Percentiles rank a stretch among this genome's conserved stretches.
These are phyloP conservation scores for Drosophila pseudotakahashii DNA, from an alignment of 2,888 invertebrate genomes.

Conservation along the genomic window DNA sequence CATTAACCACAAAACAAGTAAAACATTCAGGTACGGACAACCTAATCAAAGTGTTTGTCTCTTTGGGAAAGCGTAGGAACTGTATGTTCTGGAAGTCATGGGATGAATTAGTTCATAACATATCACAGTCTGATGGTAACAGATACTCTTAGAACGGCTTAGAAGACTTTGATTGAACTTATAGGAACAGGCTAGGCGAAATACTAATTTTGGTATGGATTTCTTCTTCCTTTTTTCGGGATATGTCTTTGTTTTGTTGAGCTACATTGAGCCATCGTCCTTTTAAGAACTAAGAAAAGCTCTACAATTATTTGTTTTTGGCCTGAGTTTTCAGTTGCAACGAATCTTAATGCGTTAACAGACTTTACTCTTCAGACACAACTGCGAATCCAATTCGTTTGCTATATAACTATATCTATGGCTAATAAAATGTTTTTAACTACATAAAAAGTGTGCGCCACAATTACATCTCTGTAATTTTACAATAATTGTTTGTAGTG, in stretches of 20 bases:
- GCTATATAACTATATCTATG: constrained; percentile 34
- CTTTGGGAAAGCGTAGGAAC: constrained; percentile 47
- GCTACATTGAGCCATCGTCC: constrained; percentile 8
- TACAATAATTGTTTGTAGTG: constrained; percentile 9
- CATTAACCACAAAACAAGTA: constrained; percentile 17
- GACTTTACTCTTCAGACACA: constrained; percentile 58
- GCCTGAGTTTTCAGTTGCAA: constrained; percentile 21
- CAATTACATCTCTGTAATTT: constrained; percentile 2
- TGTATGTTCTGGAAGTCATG: constrained; percentile 45
- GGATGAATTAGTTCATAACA: constrained; percentile 48
- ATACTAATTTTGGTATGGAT: constrained; percentile 14
- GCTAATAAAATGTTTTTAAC: constrained; percentile 36
- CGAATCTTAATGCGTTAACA: constrained; percentile 46
- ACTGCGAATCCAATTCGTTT: constrained; percentile 28
- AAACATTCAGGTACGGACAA: constrained; percentile 37
- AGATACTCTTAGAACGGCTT: constrained; percentile 12
- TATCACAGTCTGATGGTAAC: constrained; percentile 44
- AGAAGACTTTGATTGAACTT: constrained; percentile 34
- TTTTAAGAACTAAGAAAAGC: constrained; percentile 9
- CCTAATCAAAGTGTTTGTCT: constrained; percentile 3
- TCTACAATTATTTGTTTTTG: constrained; percentile 12
- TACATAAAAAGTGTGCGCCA: constrained; percentile 45
- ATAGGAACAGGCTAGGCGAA: constrained; percentile 12
- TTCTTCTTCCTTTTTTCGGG: constrained; percentile 7
- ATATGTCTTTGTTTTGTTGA: constrained; percentile 28